Base-by-base conservation (phyloP, 1,140 invertebrate genomes). In the Bombus breviceps region DNA sequence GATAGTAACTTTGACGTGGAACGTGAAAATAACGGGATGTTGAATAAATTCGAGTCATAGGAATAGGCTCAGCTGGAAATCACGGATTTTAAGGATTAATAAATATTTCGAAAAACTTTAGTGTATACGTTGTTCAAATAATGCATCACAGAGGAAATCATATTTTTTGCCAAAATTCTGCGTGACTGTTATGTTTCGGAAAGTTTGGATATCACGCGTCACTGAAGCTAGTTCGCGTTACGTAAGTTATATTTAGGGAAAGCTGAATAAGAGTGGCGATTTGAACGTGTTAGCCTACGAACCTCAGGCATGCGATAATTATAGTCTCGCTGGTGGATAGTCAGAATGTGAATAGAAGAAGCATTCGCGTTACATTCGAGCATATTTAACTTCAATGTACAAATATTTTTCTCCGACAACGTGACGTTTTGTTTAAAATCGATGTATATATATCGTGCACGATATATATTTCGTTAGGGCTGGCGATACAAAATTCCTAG, bases 181-280 rank as follows among this genome's bases (percentile, higher is more conserved):
- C 18, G 39, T 22, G n/a, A 8, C 37, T 22, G n/a, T 43, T 78
- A 22, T 15, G 39, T 62, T 79, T 32, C 22, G 37, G 18, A 37
- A 79, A 73, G 47, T 81, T 66, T 22, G 59, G 32, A 32, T 43
- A 66, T 85, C 22, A 15, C 39, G 32, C 57, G 28, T 34, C 64
- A 28, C 32, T 15, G 71, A 80, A 39, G 39, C 13, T 43, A 64
- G 39, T 32, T 13, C 57, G 18, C 6, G 57, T 85, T 85, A 69
- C 84, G 84, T 57, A 81, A 85, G 84, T 53, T 62, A 39, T 85
- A 85, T 85, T 85, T 81, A 66, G 59, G 79, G 84, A 85, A 75
- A 85, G 71, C 43, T 74, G 79, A 85, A 85, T 85, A 81, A 74
- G 84, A 69, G 37, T 80, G 37, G 68, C 72, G 68, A 80, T 80